Evolutionary conservation across 1,140 invertebrate species (phyloP).

Genomic region (Pseudomyrmex pallidus): DNA sequence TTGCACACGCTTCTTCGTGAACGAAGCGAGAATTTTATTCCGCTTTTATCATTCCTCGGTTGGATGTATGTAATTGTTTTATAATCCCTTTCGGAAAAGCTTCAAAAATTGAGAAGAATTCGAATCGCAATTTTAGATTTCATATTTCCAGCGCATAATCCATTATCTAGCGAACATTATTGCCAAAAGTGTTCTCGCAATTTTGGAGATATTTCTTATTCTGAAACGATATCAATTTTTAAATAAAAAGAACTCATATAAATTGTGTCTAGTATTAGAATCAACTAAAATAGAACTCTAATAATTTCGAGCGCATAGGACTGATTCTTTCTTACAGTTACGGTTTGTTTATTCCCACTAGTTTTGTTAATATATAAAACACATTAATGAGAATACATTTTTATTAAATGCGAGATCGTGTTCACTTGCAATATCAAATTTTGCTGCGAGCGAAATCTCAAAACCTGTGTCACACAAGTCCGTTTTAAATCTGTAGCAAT

Average conservation of each 20-base stretch:
- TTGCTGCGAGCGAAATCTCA: not conserved
- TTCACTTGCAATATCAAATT: constrained; percentile 25
- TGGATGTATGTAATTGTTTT: too few species aligned
- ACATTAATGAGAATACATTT: not conserved
- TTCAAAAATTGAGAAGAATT: too few species aligned
- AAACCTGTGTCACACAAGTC: not conserved
- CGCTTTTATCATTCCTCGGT: too few species aligned
- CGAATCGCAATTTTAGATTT: too few species aligned
- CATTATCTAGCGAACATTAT: not conserved
- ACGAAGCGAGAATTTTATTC: too few species aligned
- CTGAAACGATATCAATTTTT: not conserved
- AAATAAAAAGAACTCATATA: not conserved
- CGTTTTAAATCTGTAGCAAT: not conserved
- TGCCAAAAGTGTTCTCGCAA: not conserved
- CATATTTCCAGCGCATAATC: too few species aligned
- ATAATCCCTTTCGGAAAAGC: too few species aligned
- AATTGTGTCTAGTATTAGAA: not conserved
- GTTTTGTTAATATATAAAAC: not conserved
- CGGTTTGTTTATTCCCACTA: too few species aligned
- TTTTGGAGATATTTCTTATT: not conserved
- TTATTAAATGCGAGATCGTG: not conserved
- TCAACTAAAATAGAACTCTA: not conserved
- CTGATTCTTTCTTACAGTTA: too few species aligned
- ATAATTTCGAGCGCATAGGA: too few species aligned
- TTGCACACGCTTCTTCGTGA: not conserved